Evolutionary conservation across 2,888 invertebrate genomes (phyloP), one percentile per base, ranked within the genome.

Genomic region (Ormia ochracea): DNA sequence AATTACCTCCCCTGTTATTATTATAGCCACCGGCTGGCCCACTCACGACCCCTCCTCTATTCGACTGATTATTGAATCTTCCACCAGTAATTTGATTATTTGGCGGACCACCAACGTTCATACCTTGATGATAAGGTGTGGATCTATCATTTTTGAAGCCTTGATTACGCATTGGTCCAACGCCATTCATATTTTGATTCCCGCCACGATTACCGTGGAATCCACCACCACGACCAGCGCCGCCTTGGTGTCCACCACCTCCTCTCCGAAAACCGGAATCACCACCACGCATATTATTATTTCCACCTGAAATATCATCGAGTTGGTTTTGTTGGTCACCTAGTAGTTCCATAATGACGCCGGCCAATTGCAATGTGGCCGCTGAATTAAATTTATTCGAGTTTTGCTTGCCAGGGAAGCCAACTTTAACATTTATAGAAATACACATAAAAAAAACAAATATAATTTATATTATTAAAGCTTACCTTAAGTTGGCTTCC

Each of bases 141-240:
- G 63, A 82, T 33, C 87, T 84, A 31, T 87, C 86, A 48, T 83
- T 82, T 70, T 86, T 86, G 21, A 84, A 84, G 43, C 81, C 69
- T 38, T 87, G 86, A 36, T 81, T 86, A 1, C 88, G 78, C 45
- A 86, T 83, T 6, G 87, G 86, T 9, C 87, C 87, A 33, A 78
- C 83, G 14, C 85, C 84, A 61, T 83, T 85, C 45, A 84, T 84
- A 50, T 83, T 82, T 63, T 84, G 82, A 5, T 79, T 82, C 0
- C 82, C 82, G 1, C 82, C 81, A 10, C 80, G 72, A 28, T 75
- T 70, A 12, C 83, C 82, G 19, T 83, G 84, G 45, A 81, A 82
- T 31, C 72, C 78, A 9, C 81, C 70, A 12, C 82, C 82, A 12
- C 73, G 58, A 12, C 83, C 82, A n/a, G n/a, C n/a, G n/a, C n/a